Base-by-base conservation (phyloP, 1,140 invertebrate species). In the Nebria ingens region DNA sequence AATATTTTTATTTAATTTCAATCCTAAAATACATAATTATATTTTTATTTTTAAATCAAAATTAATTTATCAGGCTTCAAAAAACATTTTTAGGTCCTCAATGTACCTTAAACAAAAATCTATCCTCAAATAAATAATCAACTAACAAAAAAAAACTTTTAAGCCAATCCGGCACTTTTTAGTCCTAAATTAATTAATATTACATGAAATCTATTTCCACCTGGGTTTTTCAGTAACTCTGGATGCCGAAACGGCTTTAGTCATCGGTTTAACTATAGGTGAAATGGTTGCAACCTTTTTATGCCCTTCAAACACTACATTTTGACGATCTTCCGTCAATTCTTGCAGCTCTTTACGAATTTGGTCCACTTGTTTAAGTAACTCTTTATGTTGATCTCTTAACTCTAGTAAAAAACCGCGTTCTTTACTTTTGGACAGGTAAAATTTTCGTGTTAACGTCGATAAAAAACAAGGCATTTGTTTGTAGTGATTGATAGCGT, bases 401-500 rank as follows among this genome's bases (percentile, higher is more conserved):
- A 65, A 25, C 6, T 61, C 22, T 4, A 67, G 13, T 38, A 61
- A n/a, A 9, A 58, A 22, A 52, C 60, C 34, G 40, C 65, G 58
- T 20, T 67, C 64, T 23, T 67, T 65, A 42, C 60, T 64, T 54
- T 57, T 58, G 42, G 58, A 64, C 19, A 66, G 51, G 51, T 66
- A 66, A 51, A 67, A 67, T 51, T 67, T 67, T 52, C 57, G 62
- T 15, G 56, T 59, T 1, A 67, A 53, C 2, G 65, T 65, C 2
- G 65, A 67, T 2, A 67, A 51, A 23, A 64, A 62, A 6, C 64
- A 34, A 1, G 65, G 65, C 61, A 65, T 64, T 42, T 67, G 64
- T 53, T 67, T 65, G 15, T 56, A 25, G 2, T 53, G 15, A 19
- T 54, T 13, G 4, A 50, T 12, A 34, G 50, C 21, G 49, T 53